Percentiles rank a stretch among this genome's conserved stretches.
Evolutionary conservation across 2,888 invertebrate genomes (phyloP).

Genomic region (Caenorhabditis sulstoni): DNA sequence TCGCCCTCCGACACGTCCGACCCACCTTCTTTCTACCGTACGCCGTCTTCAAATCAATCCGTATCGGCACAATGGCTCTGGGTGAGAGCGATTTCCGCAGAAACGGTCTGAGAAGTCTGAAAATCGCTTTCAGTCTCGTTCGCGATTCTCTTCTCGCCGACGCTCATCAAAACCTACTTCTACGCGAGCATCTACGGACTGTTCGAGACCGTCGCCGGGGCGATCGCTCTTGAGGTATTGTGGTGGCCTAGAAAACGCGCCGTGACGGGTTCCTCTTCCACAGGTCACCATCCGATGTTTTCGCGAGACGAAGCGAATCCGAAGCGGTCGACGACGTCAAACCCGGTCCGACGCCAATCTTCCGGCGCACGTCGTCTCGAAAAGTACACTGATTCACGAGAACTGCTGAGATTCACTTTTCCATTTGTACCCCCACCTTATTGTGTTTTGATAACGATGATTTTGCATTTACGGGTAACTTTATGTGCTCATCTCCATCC

Average conservation of each 20-base stretch:
- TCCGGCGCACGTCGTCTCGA: slow-evolving; percentile 41
- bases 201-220: slow-evolving; percentile 65
- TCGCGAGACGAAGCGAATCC: slow-evolving; percentile 53
- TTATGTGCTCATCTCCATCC: slow-evolving; percentile 4
- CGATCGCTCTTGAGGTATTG: slow-evolving; percentile 62
- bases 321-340: slow-evolving; percentile 54
- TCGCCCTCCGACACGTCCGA: slow-evolving; percentile 48
- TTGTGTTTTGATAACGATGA: slow-evolving; percentile 4
- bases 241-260: too few relatives aligned
- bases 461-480: slow-evolving; percentile 14
- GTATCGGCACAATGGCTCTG: slow-evolving; percentile 38
- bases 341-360: slow-evolving; percentile 42
- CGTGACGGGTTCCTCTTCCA: slow-evolving; percentile 1
- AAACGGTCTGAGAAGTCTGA: not conserved
- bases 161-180: slow-evolving; percentile 65
- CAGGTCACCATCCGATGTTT: slow-evolving; percentile 58
- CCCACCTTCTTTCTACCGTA: slow-evolving; percentile 64
- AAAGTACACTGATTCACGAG: slow-evolving; percentile 47
- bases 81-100: slow-evolving; percentile 18
- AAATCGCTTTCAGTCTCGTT: slow-evolving; percentile 60
- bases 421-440: not conserved
- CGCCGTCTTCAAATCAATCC: slow-evolving; percentile 44
- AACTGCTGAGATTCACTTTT: slow-evolving; percentile 1
- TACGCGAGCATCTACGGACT: slow-evolving; percentile 67
- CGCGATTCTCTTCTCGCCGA: slow-evolving; percentile 64